These are phyloP conservation scores for Conopomorpha cramerella DNA, from an alignment of 1,140 invertebrate genomes.

Conservation along the genomic window DNA sequence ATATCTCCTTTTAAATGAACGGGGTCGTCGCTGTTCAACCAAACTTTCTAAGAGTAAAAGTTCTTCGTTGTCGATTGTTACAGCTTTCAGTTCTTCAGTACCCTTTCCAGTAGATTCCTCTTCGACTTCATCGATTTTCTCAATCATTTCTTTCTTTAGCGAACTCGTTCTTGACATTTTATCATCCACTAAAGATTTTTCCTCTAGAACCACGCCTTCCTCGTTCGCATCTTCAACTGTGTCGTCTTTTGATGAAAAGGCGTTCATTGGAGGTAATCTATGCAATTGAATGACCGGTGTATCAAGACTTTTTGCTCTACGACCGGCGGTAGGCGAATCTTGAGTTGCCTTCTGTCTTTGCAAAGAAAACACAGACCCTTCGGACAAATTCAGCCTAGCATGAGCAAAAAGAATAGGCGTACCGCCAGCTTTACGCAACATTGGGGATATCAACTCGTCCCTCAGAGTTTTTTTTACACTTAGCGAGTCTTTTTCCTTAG, in stretches of 20 bases:
- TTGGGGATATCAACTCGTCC: constrained; percentile 62
- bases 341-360: constrained; percentile 73
- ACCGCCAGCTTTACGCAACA: constrained; percentile 68
- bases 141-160: constrained; percentile 37
- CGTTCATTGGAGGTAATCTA: constrained; percentile 77
- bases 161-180: constrained; percentile 17
- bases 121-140: constrained; percentile 61
- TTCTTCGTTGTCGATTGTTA: constrained; percentile 64
- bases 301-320: constrained; percentile 81
- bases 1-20: constrained; percentile 54
- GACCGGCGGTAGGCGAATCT: constrained; percentile 73
- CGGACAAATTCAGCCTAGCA: constrained; percentile 76
- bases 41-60: constrained; percentile 55
- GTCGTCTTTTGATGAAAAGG: constrained; percentile 86
- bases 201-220: constrained; percentile 66
- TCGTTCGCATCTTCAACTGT: constrained; percentile 73
- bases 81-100: constrained; percentile 32
- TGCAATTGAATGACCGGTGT: constrained; percentile 80
- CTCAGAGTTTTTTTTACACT: constrained; percentile 46
- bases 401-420: constrained; percentile 79
- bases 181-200: constrained; percentile 59
- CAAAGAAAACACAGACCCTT: constrained; percentile 76
- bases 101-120: constrained; percentile 40
- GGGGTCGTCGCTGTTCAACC: constrained; percentile 48
- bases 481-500: constrained; percentile 30